A percentile compares a stretch with the other conserved stretches of the same genome.
Conservation (phyloP, 2,113 vertebrate species). For the Picathartes gymnocephalus region DNA sequence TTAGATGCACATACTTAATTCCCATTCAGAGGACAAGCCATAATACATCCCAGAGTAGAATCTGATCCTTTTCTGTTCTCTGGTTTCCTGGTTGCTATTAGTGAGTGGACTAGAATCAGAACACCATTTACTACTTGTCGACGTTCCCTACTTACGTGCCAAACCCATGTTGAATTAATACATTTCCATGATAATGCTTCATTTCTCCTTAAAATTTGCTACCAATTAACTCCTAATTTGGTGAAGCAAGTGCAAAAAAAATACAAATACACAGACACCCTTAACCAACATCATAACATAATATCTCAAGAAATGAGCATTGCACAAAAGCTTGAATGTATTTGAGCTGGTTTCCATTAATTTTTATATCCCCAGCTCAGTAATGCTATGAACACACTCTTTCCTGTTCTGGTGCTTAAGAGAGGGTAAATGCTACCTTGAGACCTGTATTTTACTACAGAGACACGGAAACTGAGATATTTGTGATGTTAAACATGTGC, state of each 20-base stretch:
- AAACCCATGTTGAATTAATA: not conserved
- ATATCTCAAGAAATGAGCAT: not conserved
- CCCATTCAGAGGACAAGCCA: not conserved
- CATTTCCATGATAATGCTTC: not conserved
- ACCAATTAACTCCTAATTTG: not conserved
- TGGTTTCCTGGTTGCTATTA: not conserved
- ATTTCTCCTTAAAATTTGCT: not conserved
- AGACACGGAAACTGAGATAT: not conserved
- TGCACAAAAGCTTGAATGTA: not conserved
- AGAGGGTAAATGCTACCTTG: not conserved
- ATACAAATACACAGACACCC: not conserved
- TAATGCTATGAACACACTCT: not conserved
- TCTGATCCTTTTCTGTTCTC: not conserved
- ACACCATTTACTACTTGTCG: not conserved
- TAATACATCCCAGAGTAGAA: not conserved
- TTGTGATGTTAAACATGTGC: not conserved
- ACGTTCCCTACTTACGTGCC: not conserved
- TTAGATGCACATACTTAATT: not conserved
- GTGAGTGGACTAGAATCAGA: not conserved
- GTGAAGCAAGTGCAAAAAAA: not conserved
- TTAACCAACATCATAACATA: not conserved
- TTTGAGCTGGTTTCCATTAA: not conserved
- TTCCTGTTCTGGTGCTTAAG: conserved; percentile 5
- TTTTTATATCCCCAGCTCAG: not conserved
- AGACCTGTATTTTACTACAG: not conserved